Evolutionary conservation across 2,888 invertebrate species (phyloP).

Genomic region (Odontocerum albicorne): DNA sequence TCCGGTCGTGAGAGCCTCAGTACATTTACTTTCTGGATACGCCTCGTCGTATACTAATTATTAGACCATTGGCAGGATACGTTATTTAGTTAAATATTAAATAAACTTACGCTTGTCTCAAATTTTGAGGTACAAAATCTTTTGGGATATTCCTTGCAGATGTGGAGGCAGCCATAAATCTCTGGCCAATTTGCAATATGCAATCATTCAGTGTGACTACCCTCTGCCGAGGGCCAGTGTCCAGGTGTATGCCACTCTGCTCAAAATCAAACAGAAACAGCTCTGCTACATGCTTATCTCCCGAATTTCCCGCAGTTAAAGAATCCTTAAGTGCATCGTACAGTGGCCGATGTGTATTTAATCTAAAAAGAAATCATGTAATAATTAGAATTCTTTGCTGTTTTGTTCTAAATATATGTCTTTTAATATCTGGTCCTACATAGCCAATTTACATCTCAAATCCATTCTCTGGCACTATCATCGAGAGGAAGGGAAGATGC

Average conservation of each 20-base stretch:
- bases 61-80: too few relatives aligned
- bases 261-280: constrained; percentile 97
- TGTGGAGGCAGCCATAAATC: constrained; percentile 77
- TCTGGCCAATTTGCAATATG: constrained; percentile 82
- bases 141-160: constrained; percentile 68
- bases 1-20: too few relatives aligned
- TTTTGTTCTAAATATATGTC: too few relatives aligned
- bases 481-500: too few relatives aligned
- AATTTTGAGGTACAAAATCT: constrained; percentile 66
- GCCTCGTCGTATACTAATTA: too few relatives aligned
- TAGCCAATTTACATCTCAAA: too few relatives aligned
- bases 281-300: constrained; percentile 84
- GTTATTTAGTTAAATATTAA: too few relatives aligned
- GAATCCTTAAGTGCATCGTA: constrained; percentile 77
- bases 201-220: constrained; percentile 87
- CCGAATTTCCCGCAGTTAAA: constrained; percentile 71
- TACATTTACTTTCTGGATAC: too few relatives aligned
- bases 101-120: constrained; percentile 67
- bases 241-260: constrained; percentile 94
- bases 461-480: too few relatives aligned
- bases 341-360: constrained; percentile 87
- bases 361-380: constrained; percentile 59
- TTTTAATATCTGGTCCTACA: too few relatives aligned
- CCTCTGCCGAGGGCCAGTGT: constrained; percentile 66
- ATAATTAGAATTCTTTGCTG: too few relatives aligned